Conservation (phyloP, 2,888 invertebrate genomes). For the Cryptocephalus primarius region DNA sequence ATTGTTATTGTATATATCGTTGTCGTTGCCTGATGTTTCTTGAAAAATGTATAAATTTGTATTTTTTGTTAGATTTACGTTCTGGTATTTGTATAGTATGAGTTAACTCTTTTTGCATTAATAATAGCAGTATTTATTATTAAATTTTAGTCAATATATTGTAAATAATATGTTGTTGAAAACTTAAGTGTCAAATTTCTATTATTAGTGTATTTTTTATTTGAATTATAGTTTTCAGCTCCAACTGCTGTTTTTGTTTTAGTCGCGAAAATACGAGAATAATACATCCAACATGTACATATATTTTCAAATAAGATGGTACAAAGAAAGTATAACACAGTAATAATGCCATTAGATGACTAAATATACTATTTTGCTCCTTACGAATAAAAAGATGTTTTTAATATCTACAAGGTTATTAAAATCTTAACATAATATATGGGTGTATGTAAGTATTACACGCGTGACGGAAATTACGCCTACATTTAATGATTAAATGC, state of each 20-base stretch:
- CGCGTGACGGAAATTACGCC: no score
- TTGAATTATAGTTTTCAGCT: constrained; percentile 17
- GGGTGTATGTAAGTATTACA: no score
- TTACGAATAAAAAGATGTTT: no score
- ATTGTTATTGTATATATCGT: constrained; percentile 10
- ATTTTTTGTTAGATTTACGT: constrained; percentile 12
- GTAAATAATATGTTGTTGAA: constrained; percentile 22
- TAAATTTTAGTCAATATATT: constrained; percentile 18
- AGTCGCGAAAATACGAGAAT: no score
- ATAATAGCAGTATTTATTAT: constrained; percentile 19
- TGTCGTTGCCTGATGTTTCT: constrained; percentile 8
- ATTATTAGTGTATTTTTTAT: constrained; percentile 22
- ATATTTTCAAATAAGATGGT: no score
- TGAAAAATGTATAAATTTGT: constrained; percentile 14
- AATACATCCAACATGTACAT: no score
- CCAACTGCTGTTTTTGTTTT: constrained; percentile 3
- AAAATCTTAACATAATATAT: no score
- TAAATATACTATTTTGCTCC: no score
- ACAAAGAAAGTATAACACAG: no score
- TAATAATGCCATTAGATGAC: no score
- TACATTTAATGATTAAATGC: no score
- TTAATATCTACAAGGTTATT: no score
- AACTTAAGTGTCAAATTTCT: constrained; percentile 21
- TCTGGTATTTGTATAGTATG: constrained; percentile 13
- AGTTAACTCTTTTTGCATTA: constrained; percentile 9